Evolutionary conservation across 2,113 vertebrate species (phyloP), one percentile per base, ranked within the genome.

Genomic region (Lutjanus erythropterus): DNA sequence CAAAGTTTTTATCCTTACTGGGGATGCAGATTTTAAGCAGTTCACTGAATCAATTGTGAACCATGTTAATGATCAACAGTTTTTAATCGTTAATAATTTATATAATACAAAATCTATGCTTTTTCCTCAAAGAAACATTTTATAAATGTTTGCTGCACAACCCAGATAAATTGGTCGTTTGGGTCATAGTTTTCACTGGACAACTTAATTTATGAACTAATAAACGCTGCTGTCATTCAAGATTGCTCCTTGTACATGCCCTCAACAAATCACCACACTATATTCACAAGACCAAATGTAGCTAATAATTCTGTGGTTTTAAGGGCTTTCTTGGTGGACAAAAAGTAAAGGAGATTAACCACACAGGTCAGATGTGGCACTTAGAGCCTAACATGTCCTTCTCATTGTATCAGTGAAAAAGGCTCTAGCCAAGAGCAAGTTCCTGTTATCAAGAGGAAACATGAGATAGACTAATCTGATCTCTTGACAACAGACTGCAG

Each of bases 361-460:
- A 5, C 39, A 19, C 31, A 49, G 15, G 31, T 21, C 44, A 50
- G 49, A 58, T 6, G 1, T 23, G 25, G 39, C n/a, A 37, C 37
- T 75, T 60, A 18, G 31, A 41, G 12, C 8, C 47, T 23, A 52
- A 29, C 58, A 44, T n/a, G n/a, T n/a, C 25, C 35, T 37, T 67
- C 23, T 41, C 39, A 37, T 62, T 53, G 41, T 50, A 9, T 56
- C n/a, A 29, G 0, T 55, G 23, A 25, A 75, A 49, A 65, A 21
- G n/a, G 16, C 19, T 41, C 3, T 49, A 23, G 41, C 15, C 41
- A 16, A 41, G 25, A 70, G 58, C 12, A 61, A 50, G 18, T 39
- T 5, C 31, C 18, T 68, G n/a, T 61, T 53, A 19, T 58, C 25
- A 59, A 44, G 29, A 75, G 44, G 11, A 44, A 61, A 52, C n/a